Conservation (phyloP, 2,888 invertebrate species). For the Cerceris rybyensis region DNA sequence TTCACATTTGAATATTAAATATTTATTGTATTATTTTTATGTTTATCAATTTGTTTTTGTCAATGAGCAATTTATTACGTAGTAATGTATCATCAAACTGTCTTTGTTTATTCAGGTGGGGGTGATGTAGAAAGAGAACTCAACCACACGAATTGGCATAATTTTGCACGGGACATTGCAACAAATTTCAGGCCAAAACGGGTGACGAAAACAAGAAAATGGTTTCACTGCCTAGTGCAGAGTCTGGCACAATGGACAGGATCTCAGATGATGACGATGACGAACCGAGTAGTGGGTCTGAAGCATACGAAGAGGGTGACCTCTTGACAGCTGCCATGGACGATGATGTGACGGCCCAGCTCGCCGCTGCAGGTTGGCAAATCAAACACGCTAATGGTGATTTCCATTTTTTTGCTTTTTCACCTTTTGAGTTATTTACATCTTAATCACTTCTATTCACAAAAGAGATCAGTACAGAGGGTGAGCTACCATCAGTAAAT, state of each 20-base stretch:
- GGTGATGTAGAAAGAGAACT: conserved; percentile 71
- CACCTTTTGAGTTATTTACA: conserved; percentile 70
- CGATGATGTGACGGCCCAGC: conserved; percentile 97
- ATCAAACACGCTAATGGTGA: conserved; percentile 83
- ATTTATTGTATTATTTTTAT: neutral
- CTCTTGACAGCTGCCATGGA: conserved; percentile 92
- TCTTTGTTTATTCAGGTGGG: conserved; percentile 55
- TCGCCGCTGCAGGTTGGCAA: conserved; percentile 95
- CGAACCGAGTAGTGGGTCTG: conserved; percentile 90
- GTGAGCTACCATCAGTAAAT: conserved; percentile 54
- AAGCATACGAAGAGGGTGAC: conserved; percentile 91
- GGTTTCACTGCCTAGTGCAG: conserved; percentile 77
- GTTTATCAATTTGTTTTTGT: neutral
- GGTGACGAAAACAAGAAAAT: conserved; percentile 62
- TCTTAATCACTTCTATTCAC: conserved; percentile 66
- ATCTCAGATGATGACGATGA: conserved; percentile 90
- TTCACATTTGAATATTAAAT: neutral
- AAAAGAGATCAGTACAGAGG: conserved; percentile 53
- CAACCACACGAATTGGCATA: conserved; percentile 30
- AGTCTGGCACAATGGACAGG: conserved; percentile 77
- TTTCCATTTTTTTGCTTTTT: conserved; percentile 81
- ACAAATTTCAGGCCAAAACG: conserved; percentile 51
- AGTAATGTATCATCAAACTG: neutral
- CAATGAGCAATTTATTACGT: neutral
- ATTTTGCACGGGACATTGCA: conserved; percentile 60